Conservation (phyloP, 2,888 invertebrate genomes). For the Listrodromus nycthemerus region DNA sequence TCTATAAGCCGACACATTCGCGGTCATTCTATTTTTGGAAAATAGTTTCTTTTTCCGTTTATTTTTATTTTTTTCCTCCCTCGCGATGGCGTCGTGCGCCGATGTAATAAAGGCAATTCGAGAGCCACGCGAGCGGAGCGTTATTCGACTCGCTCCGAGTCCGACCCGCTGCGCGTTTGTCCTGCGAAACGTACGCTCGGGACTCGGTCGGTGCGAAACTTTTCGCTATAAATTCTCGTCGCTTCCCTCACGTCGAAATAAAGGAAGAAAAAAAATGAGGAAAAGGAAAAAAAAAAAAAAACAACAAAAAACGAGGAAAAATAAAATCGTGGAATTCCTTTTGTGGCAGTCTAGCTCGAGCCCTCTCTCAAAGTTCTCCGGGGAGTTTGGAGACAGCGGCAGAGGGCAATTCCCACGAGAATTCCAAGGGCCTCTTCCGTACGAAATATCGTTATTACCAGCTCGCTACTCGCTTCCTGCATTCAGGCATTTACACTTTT, state of each 20-base stretch:
- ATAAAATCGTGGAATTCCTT: slow-evolving; percentile 28
- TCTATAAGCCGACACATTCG: slow-evolving; percentile 7
- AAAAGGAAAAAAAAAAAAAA: slow-evolving; percentile 9
- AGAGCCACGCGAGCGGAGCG: slow-evolving; percentile 31
- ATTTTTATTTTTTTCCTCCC: slow-evolving; percentile 9
- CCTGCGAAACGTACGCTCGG: too few species aligned
- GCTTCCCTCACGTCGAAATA: slow-evolving; percentile 8
- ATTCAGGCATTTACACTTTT: slow-evolving; percentile 51
- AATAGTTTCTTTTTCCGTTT: slow-evolving; percentile 17
- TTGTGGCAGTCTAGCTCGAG: slow-evolving; percentile 36
- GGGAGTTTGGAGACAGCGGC: slow-evolving; percentile 31
- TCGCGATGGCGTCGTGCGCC: slow-evolving; percentile 2
- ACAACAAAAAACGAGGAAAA: neutral
- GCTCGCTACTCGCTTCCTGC: slow-evolving; percentile 45
- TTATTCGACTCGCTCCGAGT: slow-evolving; percentile 31
- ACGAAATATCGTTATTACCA: slow-evolving; percentile 59
- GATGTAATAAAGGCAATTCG: slow-evolving; percentile 41
- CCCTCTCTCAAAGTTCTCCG: slow-evolving; percentile 42
- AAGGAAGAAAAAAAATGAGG: neutral
- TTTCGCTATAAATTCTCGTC: slow-evolving; percentile 55
- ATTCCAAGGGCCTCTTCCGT: slow-evolving; percentile 30
- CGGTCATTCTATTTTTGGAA: slow-evolving; percentile 30
- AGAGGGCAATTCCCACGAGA: slow-evolving; percentile 49
- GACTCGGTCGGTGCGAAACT: slow-evolving; percentile 12
- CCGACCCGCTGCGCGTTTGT: slow-evolving; percentile 1